Base-by-base conservation (phyloP, 1,140 invertebrate genomes). In the Tetranychus urticae region DNA sequence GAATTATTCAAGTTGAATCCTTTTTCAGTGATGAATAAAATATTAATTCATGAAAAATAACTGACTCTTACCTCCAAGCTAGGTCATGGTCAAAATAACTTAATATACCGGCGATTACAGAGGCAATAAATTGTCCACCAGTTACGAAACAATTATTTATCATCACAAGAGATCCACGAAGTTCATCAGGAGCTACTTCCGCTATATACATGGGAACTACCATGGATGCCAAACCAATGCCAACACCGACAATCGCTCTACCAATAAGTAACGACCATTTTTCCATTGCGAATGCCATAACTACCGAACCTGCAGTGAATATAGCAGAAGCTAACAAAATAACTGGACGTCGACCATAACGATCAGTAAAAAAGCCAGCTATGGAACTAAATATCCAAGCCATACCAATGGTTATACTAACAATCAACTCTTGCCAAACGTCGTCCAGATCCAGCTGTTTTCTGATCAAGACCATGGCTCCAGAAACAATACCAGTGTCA, bases 401-500 rank as follows among this genome's bases (percentile, higher is more conserved):
- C 6, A 69, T 68, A 31, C 64, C 67, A 33, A 76, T 68, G 10
- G 77, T 77, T 6, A 70, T 68, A 50, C 76, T 75, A 5, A 80
- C 76, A 46, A 80, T 72, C 0, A 74, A 57, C 62, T 78, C 77
- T 65, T 80, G 77, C 76, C 76, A 78, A 1, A 74, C 60, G 31
- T 69, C 70, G 34, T 67, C 71, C 56, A 79, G 67, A n/a, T 71
- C 59, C 63, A 78, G 78, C 33, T 75, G 62, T 36, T 72, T 67
- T 56, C 68, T 72, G 33, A 73, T 66, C 12, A 80, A 71, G 33
- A 81, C 70, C 76, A 82, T 78, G n/a, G 80, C 79, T 3, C 79
- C 78, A 1, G 79, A 80, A 12, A 81, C 76, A 33, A 82, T 78
- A 3, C 80, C 79, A 0, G 80, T 81, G 65, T 81, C 80, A 69